Conservation (phyloP, 2,797 vertebrate genomes). For the Apodemus agrarius region DNA sequence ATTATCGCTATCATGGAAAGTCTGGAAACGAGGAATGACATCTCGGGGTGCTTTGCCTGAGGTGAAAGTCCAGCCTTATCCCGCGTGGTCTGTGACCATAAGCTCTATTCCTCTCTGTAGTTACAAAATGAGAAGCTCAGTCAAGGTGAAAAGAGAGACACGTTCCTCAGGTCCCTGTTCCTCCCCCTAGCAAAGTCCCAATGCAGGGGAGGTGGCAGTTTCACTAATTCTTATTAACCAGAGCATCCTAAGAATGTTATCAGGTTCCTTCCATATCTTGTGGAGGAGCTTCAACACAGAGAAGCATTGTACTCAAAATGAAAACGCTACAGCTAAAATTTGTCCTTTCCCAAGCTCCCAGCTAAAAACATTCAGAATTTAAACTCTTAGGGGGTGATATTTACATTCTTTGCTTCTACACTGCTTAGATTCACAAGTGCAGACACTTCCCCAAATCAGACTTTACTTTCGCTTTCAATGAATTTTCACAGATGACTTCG, state of each 20-base stretch:
- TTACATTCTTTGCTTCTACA: slow-evolving; percentile 27
- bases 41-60: background rate
- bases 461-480: slow-evolving; percentile 52
- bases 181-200: background rate
- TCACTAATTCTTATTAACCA: slow-evolving; percentile 45
- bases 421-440: background rate
- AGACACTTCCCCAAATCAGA: slow-evolving; percentile 1
- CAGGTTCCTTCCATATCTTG: slow-evolving; percentile 45
- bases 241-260: slow-evolving; percentile 46
- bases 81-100: background rate
- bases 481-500: background rate
- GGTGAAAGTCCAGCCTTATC: background rate
- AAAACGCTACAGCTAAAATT: background rate
- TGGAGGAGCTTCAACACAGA: background rate
- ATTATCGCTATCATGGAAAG: background rate
- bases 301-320: slow-evolving; percentile 51
- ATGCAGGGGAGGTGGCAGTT: background rate
- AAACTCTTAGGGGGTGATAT: background rate
- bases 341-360: slow-evolving; percentile 26
- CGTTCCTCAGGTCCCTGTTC: background rate
- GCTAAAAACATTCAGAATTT: slow-evolving; percentile 45
- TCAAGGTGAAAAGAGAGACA: background rate
- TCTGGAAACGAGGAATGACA: background rate
- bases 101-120: background rate
- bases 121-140: background rate